Evolutionary conservation across 2,888 invertebrate species (phyloP).

Genomic region (Zele albiditarsus): DNA sequence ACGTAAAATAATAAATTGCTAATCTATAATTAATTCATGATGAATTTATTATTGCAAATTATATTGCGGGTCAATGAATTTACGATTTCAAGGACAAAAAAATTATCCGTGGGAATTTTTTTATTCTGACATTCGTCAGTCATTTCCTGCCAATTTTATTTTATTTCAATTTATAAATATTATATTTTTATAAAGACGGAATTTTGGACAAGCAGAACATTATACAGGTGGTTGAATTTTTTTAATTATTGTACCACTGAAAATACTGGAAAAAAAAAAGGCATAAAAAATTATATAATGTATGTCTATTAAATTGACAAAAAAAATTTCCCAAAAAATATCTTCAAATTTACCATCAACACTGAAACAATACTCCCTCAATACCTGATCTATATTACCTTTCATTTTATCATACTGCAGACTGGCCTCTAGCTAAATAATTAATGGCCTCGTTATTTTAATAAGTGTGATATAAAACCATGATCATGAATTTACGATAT

Average conservation of each 20-base stretch:
- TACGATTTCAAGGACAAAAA: background rate
- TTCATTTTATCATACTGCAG: background rate
- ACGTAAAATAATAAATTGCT: background rate
- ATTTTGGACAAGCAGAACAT: too few relatives aligned
- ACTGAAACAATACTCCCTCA: too few relatives aligned
- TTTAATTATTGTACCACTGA: too few relatives aligned
- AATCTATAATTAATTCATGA: background rate
- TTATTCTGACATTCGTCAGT: background rate
- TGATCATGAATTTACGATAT: slow-evolving; percentile 32
- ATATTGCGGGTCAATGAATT: background rate
- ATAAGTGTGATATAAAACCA: background rate
- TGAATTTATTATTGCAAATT: background rate
- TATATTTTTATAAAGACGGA: background rate
- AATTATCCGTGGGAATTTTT: background rate
- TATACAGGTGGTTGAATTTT: too few relatives aligned
- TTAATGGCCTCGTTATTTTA: slow-evolving; percentile 36
- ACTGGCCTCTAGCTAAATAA: slow-evolving; percentile 15
- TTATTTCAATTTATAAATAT: background rate
- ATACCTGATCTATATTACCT: background rate
- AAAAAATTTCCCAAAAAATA: too few relatives aligned
- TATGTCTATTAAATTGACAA: too few relatives aligned
- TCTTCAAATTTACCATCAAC: too few relatives aligned
- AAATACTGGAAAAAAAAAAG: too few relatives aligned
- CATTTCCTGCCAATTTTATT: background rate
- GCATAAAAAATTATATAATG: too few relatives aligned